Conservation (phyloP, 37 sponge, comb jelly and placozoan genomes). For the Theonella swinhoei region DNA sequence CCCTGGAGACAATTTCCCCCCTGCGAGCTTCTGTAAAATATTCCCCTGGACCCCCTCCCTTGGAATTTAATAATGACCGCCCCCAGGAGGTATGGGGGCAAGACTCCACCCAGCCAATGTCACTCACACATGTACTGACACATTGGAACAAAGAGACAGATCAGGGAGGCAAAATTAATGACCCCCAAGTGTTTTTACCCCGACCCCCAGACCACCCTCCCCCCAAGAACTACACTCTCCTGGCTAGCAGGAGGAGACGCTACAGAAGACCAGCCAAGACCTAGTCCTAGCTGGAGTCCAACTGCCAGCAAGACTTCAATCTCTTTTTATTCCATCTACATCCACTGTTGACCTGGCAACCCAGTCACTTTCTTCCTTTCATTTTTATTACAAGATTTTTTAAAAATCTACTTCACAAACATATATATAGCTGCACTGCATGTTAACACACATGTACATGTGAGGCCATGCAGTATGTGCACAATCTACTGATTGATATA, state of each 20-base stretch:
- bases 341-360: background rate
- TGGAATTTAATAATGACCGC: background rate
- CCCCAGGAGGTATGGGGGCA: background rate
- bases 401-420: no score
- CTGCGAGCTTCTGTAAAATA: background rate
- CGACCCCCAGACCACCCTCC: background rate
- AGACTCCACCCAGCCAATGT: background rate
- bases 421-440: conserved; percentile 26
- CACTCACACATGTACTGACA: background rate
- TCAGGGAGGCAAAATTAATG: background rate
- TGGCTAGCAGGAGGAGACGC: background rate
- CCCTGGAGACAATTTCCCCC: background rate
- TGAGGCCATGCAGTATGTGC: no score
- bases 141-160: no score
- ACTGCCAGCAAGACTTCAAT: no score
- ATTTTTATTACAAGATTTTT: background rate
- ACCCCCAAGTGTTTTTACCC: background rate
- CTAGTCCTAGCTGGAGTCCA: no score
- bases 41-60: background rate
- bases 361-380: background rate
- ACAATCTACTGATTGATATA: no score
- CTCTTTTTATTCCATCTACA: no score
- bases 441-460: no score
- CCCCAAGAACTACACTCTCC: background rate
- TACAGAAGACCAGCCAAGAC: background rate